Conservation (phyloP, 1,140 invertebrate species). For the Diplogasteroides magnus region DNA sequence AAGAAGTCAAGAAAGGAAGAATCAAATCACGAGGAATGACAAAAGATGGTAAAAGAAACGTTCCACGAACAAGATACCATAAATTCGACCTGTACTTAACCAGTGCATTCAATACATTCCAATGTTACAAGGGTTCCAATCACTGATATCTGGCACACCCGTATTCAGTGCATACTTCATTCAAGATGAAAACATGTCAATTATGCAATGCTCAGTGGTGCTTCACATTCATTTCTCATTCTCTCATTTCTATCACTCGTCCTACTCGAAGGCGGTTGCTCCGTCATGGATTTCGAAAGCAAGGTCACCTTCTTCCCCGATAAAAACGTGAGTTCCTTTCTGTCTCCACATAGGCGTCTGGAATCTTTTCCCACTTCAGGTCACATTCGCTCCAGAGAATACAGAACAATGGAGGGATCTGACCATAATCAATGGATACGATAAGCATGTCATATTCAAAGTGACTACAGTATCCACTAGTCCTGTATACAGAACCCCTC, state of each 20-base stretch:
- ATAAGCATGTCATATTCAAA: not conserved
- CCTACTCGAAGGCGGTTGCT: not conserved
- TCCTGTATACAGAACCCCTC: not conserved
- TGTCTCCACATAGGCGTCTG: not conserved
- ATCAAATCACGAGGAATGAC: too few relatives aligned
- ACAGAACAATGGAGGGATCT: not conserved
- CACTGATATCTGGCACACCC: too few relatives aligned
- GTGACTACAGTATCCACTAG: not conserved
- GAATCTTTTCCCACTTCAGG: not conserved
- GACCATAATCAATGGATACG: not conserved
- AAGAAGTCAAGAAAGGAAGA: too few relatives aligned
- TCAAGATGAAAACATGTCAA: too few relatives aligned
- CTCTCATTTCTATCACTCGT: not conserved
- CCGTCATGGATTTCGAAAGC: not conserved
- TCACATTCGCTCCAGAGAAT: not conserved
- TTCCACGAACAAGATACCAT: too few relatives aligned
- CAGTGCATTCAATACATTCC: too few relatives aligned
- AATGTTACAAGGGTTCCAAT: too few relatives aligned
- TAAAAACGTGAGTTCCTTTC: not conserved
- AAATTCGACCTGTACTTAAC: too few relatives aligned
- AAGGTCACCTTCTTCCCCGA: not conserved
- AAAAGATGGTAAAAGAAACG: too few relatives aligned
- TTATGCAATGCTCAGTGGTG: too few relatives aligned
- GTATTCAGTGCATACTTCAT: too few relatives aligned
- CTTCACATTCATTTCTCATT: not conserved